A percentile compares a stretch with the other conserved stretches of the same genome.
These are phyloP conservation scores for Drosophila leontia DNA, from an alignment of 1,140 invertebrate genomes.

Conservation along the genomic window DNA sequence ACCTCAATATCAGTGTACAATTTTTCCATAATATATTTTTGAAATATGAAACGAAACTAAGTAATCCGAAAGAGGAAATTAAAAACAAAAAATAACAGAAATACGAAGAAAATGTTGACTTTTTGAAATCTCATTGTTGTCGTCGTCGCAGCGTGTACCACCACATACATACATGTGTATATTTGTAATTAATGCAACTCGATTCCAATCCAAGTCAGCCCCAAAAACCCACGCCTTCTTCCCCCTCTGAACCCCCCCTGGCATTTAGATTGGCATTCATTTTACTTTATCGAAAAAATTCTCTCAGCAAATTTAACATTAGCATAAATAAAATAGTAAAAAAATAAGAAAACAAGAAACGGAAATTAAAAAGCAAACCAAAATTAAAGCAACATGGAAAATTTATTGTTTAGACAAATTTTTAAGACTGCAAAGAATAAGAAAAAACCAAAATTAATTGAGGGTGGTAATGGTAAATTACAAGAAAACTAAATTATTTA, in stretches of 20 bases:
- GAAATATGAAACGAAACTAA: conserved; percentile 46
- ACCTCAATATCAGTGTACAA: conserved; percentile 84
- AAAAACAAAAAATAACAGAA: conserved; percentile 8
- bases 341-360: conserved; percentile 27
- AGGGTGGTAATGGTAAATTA: conserved; percentile 71
- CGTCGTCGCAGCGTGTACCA: conserved; percentile 55
- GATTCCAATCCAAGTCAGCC: conserved; percentile 37
- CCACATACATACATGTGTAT: conserved; percentile 43
- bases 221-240: conserved; percentile 3
- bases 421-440: conserved; percentile 79
- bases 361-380: conserved; percentile 15
- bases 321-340: conserved; percentile 31
- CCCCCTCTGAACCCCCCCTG: conserved; percentile 16
- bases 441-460: conserved; percentile 76
- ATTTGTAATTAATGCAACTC: conserved; percentile 50
- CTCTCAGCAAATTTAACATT: conserved; percentile 69
- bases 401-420: conserved; percentile 83
- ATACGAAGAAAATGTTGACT: conserved; percentile 61
- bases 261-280: conserved; percentile 59
- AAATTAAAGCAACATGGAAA: conserved; percentile 69
- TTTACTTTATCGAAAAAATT: conserved; percentile 53
- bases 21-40: conserved; percentile 84
- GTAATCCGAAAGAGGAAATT: conserved; percentile 42
- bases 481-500: conserved; percentile 71
- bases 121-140: conserved; percentile 81